Evolutionary conservation across 2,888 invertebrate species (phyloP).

Genomic region (Panorpa germanica): DNA sequence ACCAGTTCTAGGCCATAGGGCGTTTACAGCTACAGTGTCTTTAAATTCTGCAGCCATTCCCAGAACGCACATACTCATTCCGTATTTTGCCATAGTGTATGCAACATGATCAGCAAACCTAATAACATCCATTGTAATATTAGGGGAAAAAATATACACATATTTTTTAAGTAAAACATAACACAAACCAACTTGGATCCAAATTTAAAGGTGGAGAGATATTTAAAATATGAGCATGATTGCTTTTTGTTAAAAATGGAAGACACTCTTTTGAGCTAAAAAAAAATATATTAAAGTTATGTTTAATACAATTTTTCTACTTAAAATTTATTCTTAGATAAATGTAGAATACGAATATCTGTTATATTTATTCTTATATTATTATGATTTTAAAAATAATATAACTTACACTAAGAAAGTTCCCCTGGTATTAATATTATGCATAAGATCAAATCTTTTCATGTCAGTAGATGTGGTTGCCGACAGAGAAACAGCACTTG

Average conservation of each 20-base stretch:
- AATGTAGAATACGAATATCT: too few species aligned
- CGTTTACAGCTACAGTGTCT: conserved; percentile 78
- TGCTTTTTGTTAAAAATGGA: conserved; percentile 69
- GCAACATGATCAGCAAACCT: conserved; percentile 75
- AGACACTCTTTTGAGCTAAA: conserved; percentile 75
- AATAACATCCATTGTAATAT: too few species aligned
- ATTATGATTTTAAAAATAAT: not conserved
- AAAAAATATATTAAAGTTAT: too few species aligned
- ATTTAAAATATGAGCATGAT: conserved; percentile 87
- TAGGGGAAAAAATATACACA: too few species aligned
- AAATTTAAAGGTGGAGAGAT: conserved; percentile 87
- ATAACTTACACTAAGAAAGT: conserved; percentile 75
- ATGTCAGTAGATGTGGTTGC: conserved; percentile 71
- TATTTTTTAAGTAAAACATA: too few species aligned
- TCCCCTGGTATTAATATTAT: conserved; percentile 82
- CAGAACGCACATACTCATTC: conserved; percentile 96
- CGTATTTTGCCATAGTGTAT: conserved; percentile 97
- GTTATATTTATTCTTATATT: too few species aligned
- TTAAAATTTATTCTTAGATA: too few species aligned
- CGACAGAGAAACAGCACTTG: conserved; percentile 80
- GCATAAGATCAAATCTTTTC: conserved; percentile 96
- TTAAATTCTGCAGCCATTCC: conserved; percentile 91
- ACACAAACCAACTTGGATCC: conserved; percentile 81
- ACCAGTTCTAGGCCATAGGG: conserved; percentile 92
- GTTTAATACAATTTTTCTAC: too few species aligned